Evolutionary conservation across 2,888 invertebrate species (phyloP).

Genomic region (Augochlorella aurata): DNA sequence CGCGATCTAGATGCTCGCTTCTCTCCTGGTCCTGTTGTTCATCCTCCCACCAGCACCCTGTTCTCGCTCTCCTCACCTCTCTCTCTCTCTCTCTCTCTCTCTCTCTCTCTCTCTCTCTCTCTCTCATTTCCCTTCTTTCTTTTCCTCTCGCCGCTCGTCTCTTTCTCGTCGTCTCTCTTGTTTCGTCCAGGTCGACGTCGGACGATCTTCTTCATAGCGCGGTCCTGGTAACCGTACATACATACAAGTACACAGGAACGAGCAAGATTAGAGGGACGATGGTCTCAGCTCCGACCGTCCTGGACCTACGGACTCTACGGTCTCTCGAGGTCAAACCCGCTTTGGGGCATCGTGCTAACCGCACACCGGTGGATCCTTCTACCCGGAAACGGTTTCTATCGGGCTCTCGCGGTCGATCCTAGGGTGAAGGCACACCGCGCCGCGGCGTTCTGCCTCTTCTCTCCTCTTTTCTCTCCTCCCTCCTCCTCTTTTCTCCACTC

Average conservation of each 20-base stretch:
- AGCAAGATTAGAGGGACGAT: constrained; percentile 77
- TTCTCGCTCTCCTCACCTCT: background rate
- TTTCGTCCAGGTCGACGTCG: constrained; percentile 33
- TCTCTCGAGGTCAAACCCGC: constrained; percentile 79
- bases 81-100: constrained; percentile 17
- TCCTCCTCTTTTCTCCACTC: background rate
- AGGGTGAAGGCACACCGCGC: constrained; percentile 48
- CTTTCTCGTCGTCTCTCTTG: background rate
- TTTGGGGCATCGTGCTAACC: constrained; percentile 81
- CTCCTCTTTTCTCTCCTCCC: background rate
- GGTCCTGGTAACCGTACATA: constrained; percentile 49
- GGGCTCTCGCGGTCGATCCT: constrained; percentile 63
- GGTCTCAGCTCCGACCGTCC: constrained; percentile 68
- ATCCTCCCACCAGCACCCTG: constrained; percentile 20
- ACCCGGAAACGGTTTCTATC: constrained; percentile 78
- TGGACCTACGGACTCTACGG: constrained; percentile 70
- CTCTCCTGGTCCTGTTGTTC: constrained; percentile 41
- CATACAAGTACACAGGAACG: constrained; percentile 59
- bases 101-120: background rate
- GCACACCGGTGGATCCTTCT: constrained; percentile 74
- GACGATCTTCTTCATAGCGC: constrained; percentile 48
- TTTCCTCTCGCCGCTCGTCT: constrained; percentile 8
- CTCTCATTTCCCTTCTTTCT: constrained; percentile 6
- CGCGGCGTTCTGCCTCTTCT: background rate
- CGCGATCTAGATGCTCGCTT: constrained; percentile 67